Conservation (phyloP, 2,797 vertebrate species). For the Tolypeutes matacus region DNA sequence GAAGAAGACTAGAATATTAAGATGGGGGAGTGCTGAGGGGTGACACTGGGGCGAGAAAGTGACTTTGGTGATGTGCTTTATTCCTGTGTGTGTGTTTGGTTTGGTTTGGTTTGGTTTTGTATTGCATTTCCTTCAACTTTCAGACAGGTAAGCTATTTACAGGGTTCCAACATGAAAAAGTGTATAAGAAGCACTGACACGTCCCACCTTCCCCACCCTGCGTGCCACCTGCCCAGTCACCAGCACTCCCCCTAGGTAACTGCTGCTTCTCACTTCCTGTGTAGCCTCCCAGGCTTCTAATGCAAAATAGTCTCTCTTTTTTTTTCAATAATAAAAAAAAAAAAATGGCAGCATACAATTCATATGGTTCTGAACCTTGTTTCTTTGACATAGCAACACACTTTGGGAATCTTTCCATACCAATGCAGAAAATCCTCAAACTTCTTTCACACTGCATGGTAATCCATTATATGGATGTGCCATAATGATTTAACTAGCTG, state of each 20-base stretch:
- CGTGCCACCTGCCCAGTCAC: background rate
- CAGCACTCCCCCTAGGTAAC: background rate
- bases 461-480: background rate
- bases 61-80: background rate
- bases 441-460: too few species aligned
- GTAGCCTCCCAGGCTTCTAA: background rate
- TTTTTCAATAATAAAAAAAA: background rate
- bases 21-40: background rate
- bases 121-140: background rate
- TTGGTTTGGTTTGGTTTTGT: background rate
- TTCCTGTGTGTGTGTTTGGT: background rate
- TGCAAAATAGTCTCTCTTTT: background rate
- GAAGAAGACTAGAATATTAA: too few species aligned
- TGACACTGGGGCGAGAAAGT: background rate
- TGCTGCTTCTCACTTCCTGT: background rate
- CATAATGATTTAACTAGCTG: background rate
- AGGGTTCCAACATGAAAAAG: background rate
- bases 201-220: background rate
- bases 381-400: background rate
- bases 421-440: too few species aligned
- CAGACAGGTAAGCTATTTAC: background rate
- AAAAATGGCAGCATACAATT: background rate
- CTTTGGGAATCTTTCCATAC: too few species aligned
- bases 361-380: background rate
- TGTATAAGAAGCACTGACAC: background rate